Base-by-base conservation (phyloP, 2,888 invertebrate species). In the Nysson spinosus region DNA sequence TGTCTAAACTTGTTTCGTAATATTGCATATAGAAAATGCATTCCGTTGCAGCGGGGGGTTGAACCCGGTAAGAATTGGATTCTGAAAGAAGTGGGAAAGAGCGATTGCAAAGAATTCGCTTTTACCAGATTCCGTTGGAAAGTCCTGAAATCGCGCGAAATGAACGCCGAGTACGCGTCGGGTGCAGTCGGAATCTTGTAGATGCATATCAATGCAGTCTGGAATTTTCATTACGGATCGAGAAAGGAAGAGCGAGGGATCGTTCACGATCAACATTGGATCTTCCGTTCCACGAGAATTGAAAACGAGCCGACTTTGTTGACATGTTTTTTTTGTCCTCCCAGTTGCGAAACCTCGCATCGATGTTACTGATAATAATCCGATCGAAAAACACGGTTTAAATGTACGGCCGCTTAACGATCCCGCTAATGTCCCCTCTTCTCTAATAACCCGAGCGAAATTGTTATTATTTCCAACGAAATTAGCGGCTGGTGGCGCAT, bases 191-290 rank as follows among this genome's bases (percentile, higher is more conserved):
- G 77, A 77, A 76, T 76, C 77, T 76, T 76, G 76, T 76, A 77
- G 76, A 77, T 74, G 77, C 77, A 76, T 76, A 76, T 76, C 77
- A 77, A 76, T 77, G 69, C 67, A 56, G 58, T 17, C 37, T 64
- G 69, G 77, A 76, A 76, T 76, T 76, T 76, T 76, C 77, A 76
- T 76, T 76, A 76, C 67, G 75, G 60, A 63, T 74, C 67, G 69
- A 57, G 62, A 6, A n/a, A n/a, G n/a, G n/a, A n/a, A n/a, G n/a
- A n/a, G n/a, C n/a, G n/a, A n/a, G n/a, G n/a, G 64, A 75, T 74
- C 57, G 60, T 43, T 30, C 60, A 50, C 50, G 65, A 64, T 52
- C 60, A 28, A 26, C 37, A 22, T n/a, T 24, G 34, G 44, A 40
- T 37, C 52, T 39, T 30, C 12, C 40, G 39, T 37, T 57, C 46